A percentile compares a stretch with the other conserved stretches of the same genome.
These are phyloP conservation scores for Arrhopalites spinosus DNA, from an alignment of 2,888 invertebrate species.

Conservation along the genomic window DNA sequence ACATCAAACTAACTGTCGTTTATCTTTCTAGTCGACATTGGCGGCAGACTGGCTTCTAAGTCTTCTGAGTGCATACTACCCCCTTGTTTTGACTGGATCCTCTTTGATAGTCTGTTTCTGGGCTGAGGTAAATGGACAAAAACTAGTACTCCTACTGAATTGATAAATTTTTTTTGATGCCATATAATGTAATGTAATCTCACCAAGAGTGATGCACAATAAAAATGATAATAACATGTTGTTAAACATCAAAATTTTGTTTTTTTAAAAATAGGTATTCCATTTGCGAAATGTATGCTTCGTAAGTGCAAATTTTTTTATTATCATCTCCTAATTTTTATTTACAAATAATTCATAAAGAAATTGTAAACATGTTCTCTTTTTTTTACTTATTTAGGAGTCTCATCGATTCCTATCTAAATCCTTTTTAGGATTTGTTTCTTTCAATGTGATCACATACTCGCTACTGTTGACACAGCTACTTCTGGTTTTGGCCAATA, in stretches of 20 bases:
- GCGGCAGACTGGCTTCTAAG: constrained; percentile 85
- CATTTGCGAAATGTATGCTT: too few species aligned
- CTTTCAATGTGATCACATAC: constrained; percentile 87
- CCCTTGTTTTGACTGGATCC: constrained; percentile 83
- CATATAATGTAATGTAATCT: too few species aligned
- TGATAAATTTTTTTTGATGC: too few species aligned
- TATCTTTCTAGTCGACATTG: constrained; percentile 69
- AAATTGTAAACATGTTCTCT: constrained; percentile 82
- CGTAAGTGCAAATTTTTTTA: background rate
- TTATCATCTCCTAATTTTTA: background rate
- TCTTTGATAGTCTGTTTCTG: constrained; percentile 91
- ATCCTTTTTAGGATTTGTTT: constrained; percentile 85
- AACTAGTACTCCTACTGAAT: background rate
- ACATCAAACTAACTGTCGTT: too few species aligned
- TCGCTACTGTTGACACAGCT: constrained; percentile 80
- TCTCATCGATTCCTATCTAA: constrained; percentile 87
- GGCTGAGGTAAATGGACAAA: constrained; percentile 77
- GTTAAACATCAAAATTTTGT: background rate
- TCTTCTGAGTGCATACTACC: constrained; percentile 86
- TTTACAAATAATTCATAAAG: constrained; percentile 83
- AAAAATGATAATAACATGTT: too few species aligned
- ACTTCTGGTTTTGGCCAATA: constrained; percentile 64
- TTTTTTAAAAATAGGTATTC: background rate
- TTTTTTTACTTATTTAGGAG: too few species aligned
- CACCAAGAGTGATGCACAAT: background rate